phyloP scores from a whole-genome alignment of 2,113 vertebrate genomes.

The Festucalex cinctus region DNA sequence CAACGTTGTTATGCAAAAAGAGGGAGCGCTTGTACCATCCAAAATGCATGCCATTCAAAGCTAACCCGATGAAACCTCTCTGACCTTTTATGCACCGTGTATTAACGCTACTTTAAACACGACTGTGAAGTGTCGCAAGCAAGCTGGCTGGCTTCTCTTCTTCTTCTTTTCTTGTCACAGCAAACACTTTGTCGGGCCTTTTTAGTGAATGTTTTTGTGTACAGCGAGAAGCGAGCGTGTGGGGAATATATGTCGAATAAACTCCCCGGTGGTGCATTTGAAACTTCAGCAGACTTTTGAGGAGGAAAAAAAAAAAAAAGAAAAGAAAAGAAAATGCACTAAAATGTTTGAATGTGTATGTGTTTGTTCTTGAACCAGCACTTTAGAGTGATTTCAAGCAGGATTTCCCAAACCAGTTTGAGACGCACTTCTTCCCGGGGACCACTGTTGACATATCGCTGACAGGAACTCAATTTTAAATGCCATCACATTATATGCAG shows the following conservation, averaged over 20 bases:
- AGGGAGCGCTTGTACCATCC: conserved; percentile 51
- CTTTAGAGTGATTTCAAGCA: conserved; percentile 65
- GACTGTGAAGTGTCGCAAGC: conserved; percentile 51
- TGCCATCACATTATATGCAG: background rate
- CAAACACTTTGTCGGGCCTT: conserved; percentile 41
- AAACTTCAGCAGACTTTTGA: conserved; percentile 47
- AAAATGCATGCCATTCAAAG: conserved; percentile 65
- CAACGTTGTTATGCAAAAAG: conserved; percentile 55
- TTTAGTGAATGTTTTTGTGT: conserved; percentile 59
- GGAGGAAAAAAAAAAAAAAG: conserved; percentile 31
- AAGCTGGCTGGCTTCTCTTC: conserved; percentile 51
- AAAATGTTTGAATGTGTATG: conserved; percentile 56
- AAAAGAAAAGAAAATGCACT: conserved; percentile 63
- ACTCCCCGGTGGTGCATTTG: conserved; percentile 58
- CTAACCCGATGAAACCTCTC: conserved; percentile 60
- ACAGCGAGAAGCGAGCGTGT: conserved; percentile 36
- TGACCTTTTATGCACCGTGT: conserved; percentile 64
- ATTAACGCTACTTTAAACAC: conserved; percentile 61
- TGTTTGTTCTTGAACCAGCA: conserved; percentile 68
- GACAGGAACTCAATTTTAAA: background rate
- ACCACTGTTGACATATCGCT: background rate
- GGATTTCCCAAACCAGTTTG: background rate
- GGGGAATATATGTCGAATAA: conserved; percentile 30
- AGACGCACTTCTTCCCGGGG: background rate
- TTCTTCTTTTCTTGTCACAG: conserved; percentile 33